phyloP scores from a whole-genome alignment of 2,113 vertebrate species.

The Promerops cafer region DNA sequence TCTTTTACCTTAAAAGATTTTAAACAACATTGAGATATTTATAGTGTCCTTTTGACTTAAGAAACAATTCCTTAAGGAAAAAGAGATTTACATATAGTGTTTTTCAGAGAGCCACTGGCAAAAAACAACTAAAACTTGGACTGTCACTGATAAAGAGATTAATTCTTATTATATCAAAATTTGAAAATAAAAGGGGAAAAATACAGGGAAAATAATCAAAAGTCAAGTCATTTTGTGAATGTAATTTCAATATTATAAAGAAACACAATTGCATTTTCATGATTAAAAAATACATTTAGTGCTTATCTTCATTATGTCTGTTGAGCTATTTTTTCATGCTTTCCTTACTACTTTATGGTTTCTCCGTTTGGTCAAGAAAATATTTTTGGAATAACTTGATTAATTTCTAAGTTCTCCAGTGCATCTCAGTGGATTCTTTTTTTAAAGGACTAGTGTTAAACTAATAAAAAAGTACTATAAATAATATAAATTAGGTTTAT shows the following conservation, averaged over 20 bases:
- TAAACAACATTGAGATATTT: neutral
- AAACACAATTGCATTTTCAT: neutral
- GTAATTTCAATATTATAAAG: neutral
- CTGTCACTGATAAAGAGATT: neutral
- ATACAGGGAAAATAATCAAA: neutral
- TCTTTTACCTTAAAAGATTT: neutral
- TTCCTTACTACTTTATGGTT: neutral
- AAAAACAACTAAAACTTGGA: neutral
- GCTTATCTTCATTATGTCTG: neutral
- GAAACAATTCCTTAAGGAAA: neutral
- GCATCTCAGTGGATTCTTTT: neutral
- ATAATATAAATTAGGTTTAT: constrained; percentile 9
- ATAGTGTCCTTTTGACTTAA: neutral
- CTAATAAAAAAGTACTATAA: constrained; percentile 33
- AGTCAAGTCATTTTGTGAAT: rapidly evolving
- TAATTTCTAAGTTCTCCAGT: neutral
- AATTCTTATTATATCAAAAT: neutral
- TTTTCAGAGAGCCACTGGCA: neutral
- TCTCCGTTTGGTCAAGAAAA: neutral
- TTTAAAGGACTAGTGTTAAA: neutral
- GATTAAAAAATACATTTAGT: neutral
- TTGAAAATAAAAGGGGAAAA: neutral
- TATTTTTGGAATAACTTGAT: neutral
- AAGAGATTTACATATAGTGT: neutral
- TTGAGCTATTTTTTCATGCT: neutral